Evolutionary conservation across 2,888 invertebrate species (phyloP), one percentile per base, ranked within the genome.

Genomic region (Cremastobaeus sp.): DNA sequence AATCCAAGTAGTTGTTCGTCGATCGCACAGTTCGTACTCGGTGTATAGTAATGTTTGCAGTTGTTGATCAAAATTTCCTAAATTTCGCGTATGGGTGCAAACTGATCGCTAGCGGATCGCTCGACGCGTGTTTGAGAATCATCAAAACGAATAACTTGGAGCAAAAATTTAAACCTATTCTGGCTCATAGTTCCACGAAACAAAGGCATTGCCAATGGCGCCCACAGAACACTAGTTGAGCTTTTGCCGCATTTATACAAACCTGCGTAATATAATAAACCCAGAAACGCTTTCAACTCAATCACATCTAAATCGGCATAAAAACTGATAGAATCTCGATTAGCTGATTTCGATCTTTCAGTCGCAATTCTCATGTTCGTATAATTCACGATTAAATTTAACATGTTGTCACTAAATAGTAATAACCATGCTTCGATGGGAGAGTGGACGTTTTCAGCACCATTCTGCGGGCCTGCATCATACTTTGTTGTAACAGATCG

Each of bases 341-440:
- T 17, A 3, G 1, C 9, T 3, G 8, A 17, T 18, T 18, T 39
- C 12, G 8, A 4, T 39, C 18, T 39, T 39, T 39, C 18, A 18
- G 18, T 39, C 39, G 39, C 18, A 18, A 39, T 17, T 18, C 25
- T 25, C 25, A 45, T 12, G 14, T 48, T 17, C 2, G 48, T 48
- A 34, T 34, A 28, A 11, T 20, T 5, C 3, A 48, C 48, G 2
- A 48, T 48, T 34, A 32, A 3, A 2, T 41, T 12, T 1, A 41
- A 12, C 6, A 41, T 41, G 70, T 76, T 82, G 79, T 77, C 83
- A 79, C 57, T 41, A 17, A 41, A 17, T 1, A 41, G n/a, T 41
- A 41, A 17, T 5, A 3, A 11, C 18, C 39, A 41, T 5, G 39
- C 39, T 35, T 41, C 39, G 2, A 41, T 2, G 1, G 39, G 39